These are phyloP conservation scores for Formica exsecta DNA, from an alignment of 1,140 invertebrate genomes.

Conservation along the genomic window DNA sequence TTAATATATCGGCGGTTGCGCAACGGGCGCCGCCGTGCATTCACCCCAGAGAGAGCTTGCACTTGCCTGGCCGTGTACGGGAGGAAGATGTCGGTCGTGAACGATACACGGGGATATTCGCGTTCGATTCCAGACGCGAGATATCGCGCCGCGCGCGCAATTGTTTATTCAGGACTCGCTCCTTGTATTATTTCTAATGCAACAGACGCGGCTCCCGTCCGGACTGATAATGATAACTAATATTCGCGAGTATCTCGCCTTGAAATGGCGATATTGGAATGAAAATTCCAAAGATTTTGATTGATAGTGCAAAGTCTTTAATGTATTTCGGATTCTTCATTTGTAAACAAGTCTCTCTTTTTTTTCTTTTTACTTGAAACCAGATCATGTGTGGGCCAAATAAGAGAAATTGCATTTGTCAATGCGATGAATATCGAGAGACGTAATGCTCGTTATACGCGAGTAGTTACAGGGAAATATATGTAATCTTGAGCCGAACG, in stretches of 20 bases:
- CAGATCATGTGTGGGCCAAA: conserved; percentile 13
- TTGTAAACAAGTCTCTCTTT: neutral
- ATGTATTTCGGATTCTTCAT: neutral
- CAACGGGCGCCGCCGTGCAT: conserved; percentile 64
- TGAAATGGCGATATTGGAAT: neutral
- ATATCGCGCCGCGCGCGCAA: conserved; percentile 37
- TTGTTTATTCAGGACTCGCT: conserved; percentile 60
- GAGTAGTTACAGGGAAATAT: conserved; percentile 39
- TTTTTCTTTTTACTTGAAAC: neutral
- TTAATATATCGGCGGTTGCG: conserved; percentile 70
- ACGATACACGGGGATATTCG: conserved; percentile 23
- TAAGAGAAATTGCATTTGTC: conserved; percentile 33
- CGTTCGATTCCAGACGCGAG: conserved; percentile 30
- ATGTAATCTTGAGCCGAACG: conserved; percentile 42
- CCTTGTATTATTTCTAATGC: conserved; percentile 51
- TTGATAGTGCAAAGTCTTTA: neutral
- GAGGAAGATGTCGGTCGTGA: conserved; percentile 49
- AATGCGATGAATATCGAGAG: conserved; percentile 17
- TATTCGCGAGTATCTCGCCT: neutral
- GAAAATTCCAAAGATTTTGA: neutral
- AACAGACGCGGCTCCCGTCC: conserved; percentile 24
- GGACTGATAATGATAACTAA: conserved; percentile 27
- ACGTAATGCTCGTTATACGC: conserved; percentile 21
- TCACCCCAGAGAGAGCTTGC: conserved; percentile 63
- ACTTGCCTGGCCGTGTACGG: conserved; percentile 40